A percentile compares a stretch with the other conserved stretches of the same genome.
Evolutionary conservation across 2,888 invertebrate genomes (phyloP).

Genomic region (Hirudinaria manillensis): DNA sequence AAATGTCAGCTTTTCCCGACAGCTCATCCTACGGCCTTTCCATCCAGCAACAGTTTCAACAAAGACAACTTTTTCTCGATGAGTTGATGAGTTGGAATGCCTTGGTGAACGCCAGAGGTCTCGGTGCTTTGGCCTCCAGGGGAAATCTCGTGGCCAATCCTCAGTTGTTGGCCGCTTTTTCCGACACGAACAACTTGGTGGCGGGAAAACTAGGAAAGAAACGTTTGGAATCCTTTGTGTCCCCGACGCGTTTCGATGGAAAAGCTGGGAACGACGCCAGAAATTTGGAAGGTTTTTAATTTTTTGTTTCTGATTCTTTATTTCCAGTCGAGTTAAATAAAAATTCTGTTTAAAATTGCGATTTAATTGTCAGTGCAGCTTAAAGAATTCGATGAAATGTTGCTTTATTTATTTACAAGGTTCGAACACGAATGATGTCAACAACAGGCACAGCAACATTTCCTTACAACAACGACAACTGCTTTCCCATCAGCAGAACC

Average conservation of each 20-base stretch:
- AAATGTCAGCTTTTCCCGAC: not conserved
- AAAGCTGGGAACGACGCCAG: not conserved
- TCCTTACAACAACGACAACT: not conserved
- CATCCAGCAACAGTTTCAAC: slow-evolving; percentile 15
- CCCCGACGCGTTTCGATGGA: not conserved
- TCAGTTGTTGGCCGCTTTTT: not conserved
- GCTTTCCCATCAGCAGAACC: not conserved
- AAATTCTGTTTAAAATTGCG: too few species aligned
- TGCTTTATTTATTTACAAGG: not conserved
- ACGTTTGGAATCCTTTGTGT: not conserved
- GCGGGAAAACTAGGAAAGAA: not conserved
- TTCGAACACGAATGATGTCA: not conserved
- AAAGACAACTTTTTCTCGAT: slow-evolving; percentile 9
- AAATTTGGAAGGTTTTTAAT: too few species aligned
- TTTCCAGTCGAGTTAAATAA: too few species aligned
- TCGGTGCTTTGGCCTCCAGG: not conserved
- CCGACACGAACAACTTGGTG: not conserved
- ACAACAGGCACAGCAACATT: slow-evolving; percentile 9
- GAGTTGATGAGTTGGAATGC: slow-evolving; percentile 19
- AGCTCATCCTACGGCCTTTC: not conserved
- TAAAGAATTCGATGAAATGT: not conserved
- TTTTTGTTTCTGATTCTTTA: too few species aligned
- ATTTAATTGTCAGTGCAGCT: too few species aligned
- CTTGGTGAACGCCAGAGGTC: not conserved
- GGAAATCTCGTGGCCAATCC: not conserved